Conservation (phyloP, 1,140 invertebrate species). For the Drosophila murphyi region DNA sequence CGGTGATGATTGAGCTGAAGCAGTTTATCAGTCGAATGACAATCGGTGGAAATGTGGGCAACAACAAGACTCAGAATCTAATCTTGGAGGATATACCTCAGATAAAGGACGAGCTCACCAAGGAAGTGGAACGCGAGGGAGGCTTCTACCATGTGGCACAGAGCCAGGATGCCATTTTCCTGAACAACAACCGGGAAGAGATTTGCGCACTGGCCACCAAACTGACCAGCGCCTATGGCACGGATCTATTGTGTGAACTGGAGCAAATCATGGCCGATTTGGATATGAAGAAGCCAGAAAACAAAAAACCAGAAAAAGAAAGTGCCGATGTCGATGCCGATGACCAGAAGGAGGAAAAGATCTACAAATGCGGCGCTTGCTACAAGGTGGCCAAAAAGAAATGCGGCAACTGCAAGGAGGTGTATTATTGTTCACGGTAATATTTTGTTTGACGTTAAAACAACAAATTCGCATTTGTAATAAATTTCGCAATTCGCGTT, state of each 20-base stretch:
- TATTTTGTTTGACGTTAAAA: not conserved
- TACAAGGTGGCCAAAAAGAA: slow-evolving; percentile 84
- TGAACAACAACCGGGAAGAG: slow-evolving; percentile 85
- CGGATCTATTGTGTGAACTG: slow-evolving; percentile 85
- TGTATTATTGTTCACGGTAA: slow-evolving; percentile 85
- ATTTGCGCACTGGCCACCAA: slow-evolving; percentile 85
- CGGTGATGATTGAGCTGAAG: slow-evolving; percentile 90
- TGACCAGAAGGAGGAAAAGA: not conserved
- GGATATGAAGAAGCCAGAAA: slow-evolving; percentile 30
- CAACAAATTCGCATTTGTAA: no score
- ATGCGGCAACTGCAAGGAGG: slow-evolving; percentile 85
- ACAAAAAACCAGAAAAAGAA: slow-evolving; percentile 20
- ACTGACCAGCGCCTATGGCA: slow-evolving; percentile 85
- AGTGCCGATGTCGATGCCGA: slow-evolving; percentile 14
- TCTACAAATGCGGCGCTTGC: slow-evolving; percentile 84
- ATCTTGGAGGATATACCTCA: slow-evolving; percentile 87
- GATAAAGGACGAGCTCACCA: slow-evolving; percentile 77
- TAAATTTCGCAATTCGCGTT: slow-evolving; percentile 2
- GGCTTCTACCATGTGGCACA: slow-evolving; percentile 86
- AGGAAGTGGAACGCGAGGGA: slow-evolving; percentile 86
- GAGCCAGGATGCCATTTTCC: slow-evolving; percentile 85
- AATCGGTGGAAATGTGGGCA: slow-evolving; percentile 37
- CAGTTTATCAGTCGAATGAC: slow-evolving; percentile 87
- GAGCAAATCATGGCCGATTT: slow-evolving; percentile 62
- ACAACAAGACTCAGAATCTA: slow-evolving; percentile 76